Conservation (phyloP, 2,888 invertebrate genomes). For the Diaphora mendica region DNA sequence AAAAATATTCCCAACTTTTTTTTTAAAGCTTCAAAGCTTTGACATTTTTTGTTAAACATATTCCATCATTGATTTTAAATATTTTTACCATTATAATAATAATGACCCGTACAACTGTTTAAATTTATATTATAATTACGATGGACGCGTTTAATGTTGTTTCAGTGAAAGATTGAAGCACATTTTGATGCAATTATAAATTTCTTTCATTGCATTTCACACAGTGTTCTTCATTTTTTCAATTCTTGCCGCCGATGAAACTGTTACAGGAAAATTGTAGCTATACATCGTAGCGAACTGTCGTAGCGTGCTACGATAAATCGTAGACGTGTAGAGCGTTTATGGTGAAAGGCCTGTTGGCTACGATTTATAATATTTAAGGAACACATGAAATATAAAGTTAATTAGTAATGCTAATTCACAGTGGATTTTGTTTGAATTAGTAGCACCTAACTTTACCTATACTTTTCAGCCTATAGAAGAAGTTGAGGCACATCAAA, state of each 20-base stretch:
- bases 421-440: not conserved
- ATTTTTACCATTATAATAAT: no score
- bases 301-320: constrained; percentile 21
- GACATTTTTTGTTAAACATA: not conserved
- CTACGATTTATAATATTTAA: not conserved
- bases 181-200: not conserved
- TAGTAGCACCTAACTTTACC: not conserved
- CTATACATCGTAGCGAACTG: constrained; percentile 15
- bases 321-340: constrained; percentile 22
- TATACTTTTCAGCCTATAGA: not conserved
- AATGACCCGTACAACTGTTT: not conserved
- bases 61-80: no score
- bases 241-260: constrained; percentile 9
- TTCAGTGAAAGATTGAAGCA: not conserved
- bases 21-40: no score
- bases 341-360: not conserved
- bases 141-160: not conserved
- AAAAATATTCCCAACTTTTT: not conserved
- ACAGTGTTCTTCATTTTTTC: constrained; percentile 6
- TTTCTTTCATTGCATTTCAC: constrained; percentile 10
- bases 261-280: not conserved
- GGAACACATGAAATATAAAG: not conserved
- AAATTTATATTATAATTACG: not conserved
- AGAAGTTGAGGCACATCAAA: not conserved
- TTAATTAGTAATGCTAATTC: not conserved